Conservation (phyloP, 1,140 invertebrate species). For the Chrysomallon squamiferum region DNA sequence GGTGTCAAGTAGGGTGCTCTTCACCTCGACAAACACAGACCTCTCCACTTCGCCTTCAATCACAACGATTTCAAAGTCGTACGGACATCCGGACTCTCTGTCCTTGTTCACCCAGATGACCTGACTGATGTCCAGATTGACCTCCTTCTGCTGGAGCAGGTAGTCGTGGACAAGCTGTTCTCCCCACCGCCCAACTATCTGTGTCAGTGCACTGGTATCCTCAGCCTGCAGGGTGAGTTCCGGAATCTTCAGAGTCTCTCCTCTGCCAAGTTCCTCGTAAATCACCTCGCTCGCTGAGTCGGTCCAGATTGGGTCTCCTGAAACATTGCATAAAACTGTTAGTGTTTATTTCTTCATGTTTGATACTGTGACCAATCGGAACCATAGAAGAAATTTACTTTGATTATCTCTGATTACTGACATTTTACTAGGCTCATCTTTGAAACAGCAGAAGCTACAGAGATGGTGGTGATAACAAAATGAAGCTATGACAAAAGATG, state of each 20-base stretch:
- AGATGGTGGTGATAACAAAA: no score
- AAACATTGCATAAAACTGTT: no score
- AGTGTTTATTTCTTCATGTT: no score
- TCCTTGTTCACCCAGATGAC: conserved; percentile 44
- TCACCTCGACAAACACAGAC: conserved; percentile 35
- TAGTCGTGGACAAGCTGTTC: conserved; percentile 51
- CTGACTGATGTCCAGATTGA: conserved; percentile 24
- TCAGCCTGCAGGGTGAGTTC: conserved; percentile 4
- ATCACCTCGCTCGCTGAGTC: conserved; percentile 34
- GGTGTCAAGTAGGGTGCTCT: conserved; percentile 42
- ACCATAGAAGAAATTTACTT: no score
- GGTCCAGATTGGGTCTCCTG: conserved; percentile 37
- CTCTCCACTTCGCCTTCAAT: conserved; percentile 17
- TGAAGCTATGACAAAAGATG: no score
- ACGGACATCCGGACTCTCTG: conserved; percentile 42
- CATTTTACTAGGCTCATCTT: no score
- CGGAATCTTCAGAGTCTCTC: conserved; percentile 22
- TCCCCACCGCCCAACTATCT: conserved; percentile 47
- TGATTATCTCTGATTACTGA: no score
- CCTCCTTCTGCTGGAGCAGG: conserved; percentile 34
- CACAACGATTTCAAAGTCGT: conserved; percentile 48
- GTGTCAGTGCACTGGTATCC: conserved; percentile 1
- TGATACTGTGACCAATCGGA: no score
- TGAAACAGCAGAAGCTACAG: no score
- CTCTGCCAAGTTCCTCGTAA: conserved; percentile 40